Evolutionary conservation across 2,113 vertebrate species (phyloP), one percentile per base, ranked within the genome.

Genomic region (Acanthochromis polyacanthus): DNA sequence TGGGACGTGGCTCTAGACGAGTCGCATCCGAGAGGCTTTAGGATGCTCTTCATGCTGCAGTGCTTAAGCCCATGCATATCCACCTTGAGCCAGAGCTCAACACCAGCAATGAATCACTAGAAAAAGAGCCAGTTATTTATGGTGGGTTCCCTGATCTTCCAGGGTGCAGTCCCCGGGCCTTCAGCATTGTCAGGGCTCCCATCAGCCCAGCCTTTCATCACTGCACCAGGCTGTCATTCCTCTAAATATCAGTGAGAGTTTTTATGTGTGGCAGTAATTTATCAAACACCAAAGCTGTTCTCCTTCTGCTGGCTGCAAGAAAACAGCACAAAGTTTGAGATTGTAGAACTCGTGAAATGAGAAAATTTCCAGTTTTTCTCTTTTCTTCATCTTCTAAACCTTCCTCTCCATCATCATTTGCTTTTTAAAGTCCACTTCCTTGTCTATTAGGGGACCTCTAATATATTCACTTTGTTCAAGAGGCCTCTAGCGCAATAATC

Each of bases 91-190:
- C 79, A 76, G 71, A 89, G 75, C 70, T 86, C 83, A 71, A 81
- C 45, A 78, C 65, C 28, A 32, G 68, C 75, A 58, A 75, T 72
- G 19, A 71, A 83, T 90, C 74, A 80, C 88, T 82, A 78, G 82
- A 89, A 93, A 92, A 94, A 89, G 83, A 92, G 79, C 81, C 84
- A 78, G 91, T 94, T 93, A 93, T 93, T 94, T 94, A 91, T 91
- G 84, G 90, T 83, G 65, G 7, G 48, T 50, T 78, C 50, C 70
- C 81, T 89, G 89, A 92, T 93, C 92, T 91, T 89, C 89, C 86
- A 81, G 68, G 48, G 59, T 69, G 83, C 88, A 81, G 78, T 83
- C 79, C 65, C 32, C 80, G 50, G 66, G 59, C 71, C 87, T 65
- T 74, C 67, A 77, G 70, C 78, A 62, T 85, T 76, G 85, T 76